Evolutionary conservation across 2,113 vertebrate genomes (phyloP), one percentile per base, ranked within the genome.

Genomic region (Ariopsis seemanni): DNA sequence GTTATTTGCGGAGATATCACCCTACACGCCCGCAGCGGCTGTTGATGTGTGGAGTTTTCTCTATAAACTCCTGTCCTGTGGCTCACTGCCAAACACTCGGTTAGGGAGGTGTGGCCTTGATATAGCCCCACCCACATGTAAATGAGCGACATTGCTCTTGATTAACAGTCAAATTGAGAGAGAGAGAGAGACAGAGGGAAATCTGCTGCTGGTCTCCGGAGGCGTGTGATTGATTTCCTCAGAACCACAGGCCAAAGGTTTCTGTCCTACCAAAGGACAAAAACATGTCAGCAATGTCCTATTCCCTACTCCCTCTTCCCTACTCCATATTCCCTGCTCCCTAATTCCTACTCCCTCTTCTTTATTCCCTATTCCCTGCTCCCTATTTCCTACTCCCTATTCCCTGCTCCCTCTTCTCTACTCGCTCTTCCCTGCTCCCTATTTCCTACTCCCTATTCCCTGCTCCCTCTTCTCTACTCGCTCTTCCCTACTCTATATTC

Each of bases 101-200:
- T 88, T 92, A 85, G 87, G 85, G 87, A 81, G 82, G 60, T 53
- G 77, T 62, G 90, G 87, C 14, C 82, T 83, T 55, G 85, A 57
- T 22, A 5, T 87, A 84, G 91, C 11, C 27, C 65, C 89, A 78
- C 92, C 85, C 0, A n/a, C 88, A 77, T 91, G 87, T 90, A 94
- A 94, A 95, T 95, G 88, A 82, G 89, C 88, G n/a, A 30, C 65
- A 71, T 89, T 93, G 91, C 90, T 93, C 93, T 94, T 95, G 92
- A 95, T 94, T 95, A 95, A 94, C 93, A 94, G 92, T 91, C 90
- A 88, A 91, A 92, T 92, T 87, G 93, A 72, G 14, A 88, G 86
- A 90, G 25, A 79, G 79, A 86, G 7, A 48, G 84, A 83, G 53
- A 67, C 18, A 12, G 27, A 22, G 80, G 90, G 57, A 48, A 17